phyloP scores from a whole-genome alignment of 2,797 vertebrate genomes.

The Micrastur ruficollis region DNA sequence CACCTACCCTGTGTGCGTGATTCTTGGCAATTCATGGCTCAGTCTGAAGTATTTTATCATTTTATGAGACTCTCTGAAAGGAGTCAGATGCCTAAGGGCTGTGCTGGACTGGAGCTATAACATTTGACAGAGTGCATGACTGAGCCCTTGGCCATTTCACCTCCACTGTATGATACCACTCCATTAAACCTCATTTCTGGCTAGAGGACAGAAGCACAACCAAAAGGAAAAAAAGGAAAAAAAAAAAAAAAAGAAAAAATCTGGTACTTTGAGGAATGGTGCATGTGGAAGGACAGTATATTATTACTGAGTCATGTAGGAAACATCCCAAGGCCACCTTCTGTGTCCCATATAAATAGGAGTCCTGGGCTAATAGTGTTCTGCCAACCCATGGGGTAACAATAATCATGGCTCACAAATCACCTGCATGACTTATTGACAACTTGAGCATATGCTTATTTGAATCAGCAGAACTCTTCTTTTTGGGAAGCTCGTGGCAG shows the following conservation, averaged over 20 bases:
- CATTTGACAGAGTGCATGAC: neutral
- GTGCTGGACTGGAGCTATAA: neutral
- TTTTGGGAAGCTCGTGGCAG: neutral
- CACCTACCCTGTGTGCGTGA: neutral
- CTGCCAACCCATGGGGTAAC: neutral
- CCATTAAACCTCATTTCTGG: conserved; percentile 1
- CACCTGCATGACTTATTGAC: neutral
- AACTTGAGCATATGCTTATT: neutral
- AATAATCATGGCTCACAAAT: neutral
- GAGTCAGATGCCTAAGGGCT: neutral
- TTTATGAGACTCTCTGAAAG: neutral
- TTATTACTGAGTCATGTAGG: neutral
- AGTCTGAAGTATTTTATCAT: neutral
- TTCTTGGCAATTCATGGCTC: neutral
- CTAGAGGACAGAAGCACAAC: neutral
- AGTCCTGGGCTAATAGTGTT: neutral
- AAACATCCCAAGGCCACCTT: neutral
- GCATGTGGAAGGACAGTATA: neutral
- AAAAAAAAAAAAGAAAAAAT: neutral
- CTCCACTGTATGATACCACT: neutral
- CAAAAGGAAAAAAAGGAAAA: neutral
- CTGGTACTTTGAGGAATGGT: neutral
- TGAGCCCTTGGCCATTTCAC: neutral
- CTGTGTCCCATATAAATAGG: neutral
- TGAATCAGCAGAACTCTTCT: neutral